Percentiles rank a stretch among this genome's conserved stretches.
These are phyloP conservation scores for Dasypolia templi DNA, from an alignment of 2,888 invertebrate species.

Conservation along the genomic window DNA sequence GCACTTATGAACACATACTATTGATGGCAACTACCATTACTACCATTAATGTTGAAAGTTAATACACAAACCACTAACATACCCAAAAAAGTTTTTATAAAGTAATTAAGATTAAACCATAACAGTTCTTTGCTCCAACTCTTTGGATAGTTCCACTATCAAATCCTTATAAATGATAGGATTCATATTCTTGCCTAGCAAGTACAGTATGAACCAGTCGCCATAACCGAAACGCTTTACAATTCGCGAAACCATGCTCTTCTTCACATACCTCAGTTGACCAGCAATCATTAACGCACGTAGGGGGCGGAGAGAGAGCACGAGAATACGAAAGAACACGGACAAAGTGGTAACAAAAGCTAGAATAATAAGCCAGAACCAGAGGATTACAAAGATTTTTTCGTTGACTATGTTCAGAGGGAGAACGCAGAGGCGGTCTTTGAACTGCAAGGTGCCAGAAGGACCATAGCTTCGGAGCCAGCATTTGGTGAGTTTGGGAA, in stretches of 20 bases:
- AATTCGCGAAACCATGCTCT: constrained; percentile 88
- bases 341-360: constrained; percentile 91
- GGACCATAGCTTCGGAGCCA: constrained; percentile 90
- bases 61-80: constrained; percentile 35
- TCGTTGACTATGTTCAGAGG: constrained; percentile 95
- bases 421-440: constrained; percentile 93
- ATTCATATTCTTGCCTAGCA: constrained; percentile 94
- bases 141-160: constrained; percentile 88
- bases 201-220: constrained; percentile 95
- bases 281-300: constrained; percentile 92
- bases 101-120: constrained; percentile 71
- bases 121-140: constrained; percentile 78
- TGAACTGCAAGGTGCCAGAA: constrained; percentile 89
- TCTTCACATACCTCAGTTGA: constrained; percentile 89
- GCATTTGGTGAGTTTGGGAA: constrained; percentile 93
- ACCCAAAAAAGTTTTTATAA: neutral
- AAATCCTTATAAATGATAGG: constrained; percentile 92
- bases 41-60: neutral
- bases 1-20: constrained; percentile 15
- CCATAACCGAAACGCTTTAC: constrained; percentile 91
- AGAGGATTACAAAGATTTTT: constrained; percentile 93
- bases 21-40: neutral
- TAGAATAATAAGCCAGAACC: constrained; percentile 94
- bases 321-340: constrained; percentile 91
- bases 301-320: constrained; percentile 90